Percentiles rank a stretch among this genome's conserved stretches.
Evolutionary conservation across 1,140 invertebrate species (phyloP).

Genomic region (Probaryconus sp.): DNA sequence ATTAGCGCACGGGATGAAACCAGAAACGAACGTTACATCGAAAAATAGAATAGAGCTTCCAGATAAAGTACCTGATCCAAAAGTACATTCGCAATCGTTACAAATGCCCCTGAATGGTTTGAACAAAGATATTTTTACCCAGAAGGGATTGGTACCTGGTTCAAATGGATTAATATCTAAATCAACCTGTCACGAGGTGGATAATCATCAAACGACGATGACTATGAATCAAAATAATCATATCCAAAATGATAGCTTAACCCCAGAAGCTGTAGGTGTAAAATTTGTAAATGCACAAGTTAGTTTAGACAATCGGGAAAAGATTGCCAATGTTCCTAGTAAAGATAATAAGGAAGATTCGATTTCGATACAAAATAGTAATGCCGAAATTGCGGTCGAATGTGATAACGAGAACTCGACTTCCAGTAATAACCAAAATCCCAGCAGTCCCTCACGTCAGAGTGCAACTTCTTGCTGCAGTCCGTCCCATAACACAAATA

Average conservation of each 20-base stretch:
- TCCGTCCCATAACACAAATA: slow-evolving; percentile 33
- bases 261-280: slow-evolving; percentile 25
- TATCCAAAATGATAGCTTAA: slow-evolving; percentile 37
- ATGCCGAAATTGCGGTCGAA: not conserved
- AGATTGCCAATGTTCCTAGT: not conserved
- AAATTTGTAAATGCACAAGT: slow-evolving; percentile 2
- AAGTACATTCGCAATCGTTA: slow-evolving; percentile 59
- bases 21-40: too few species aligned
- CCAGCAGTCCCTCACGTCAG: slow-evolving; percentile 24
- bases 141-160: slow-evolving; percentile 62
- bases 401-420: not conserved
- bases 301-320: slow-evolving; percentile 14
- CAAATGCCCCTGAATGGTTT: slow-evolving; percentile 65
- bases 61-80: slow-evolving; percentile 68
- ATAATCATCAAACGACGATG: slow-evolving; percentile 21
- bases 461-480: slow-evolving; percentile 10
- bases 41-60: slow-evolving; percentile 72
- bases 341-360: slow-evolving; percentile 1
- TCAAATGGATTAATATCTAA: slow-evolving; percentile 67
- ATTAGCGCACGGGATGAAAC: too few species aligned
- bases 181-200: slow-evolving; percentile 28
- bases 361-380: slow-evolving; percentile 2
- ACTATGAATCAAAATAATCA: slow-evolving; percentile 69
- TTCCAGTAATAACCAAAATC: slow-evolving; percentile 18
- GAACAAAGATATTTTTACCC: slow-evolving; percentile 66